Base-by-base conservation (phyloP, 2,888 invertebrate genomes). In the Metellina segmentata region DNA sequence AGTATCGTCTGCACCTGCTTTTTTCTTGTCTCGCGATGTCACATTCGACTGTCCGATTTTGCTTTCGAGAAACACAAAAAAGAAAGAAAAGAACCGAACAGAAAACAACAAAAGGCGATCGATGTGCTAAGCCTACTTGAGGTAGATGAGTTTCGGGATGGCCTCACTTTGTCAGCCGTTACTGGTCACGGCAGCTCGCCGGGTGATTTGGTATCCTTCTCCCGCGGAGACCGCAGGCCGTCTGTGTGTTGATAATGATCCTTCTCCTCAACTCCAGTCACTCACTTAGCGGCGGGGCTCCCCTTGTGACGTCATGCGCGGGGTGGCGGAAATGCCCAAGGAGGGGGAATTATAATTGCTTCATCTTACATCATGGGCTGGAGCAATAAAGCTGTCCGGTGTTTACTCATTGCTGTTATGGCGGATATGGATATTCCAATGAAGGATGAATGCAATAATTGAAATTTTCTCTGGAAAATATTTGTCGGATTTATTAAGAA, bases 141-240 rank as follows among this genome's bases (percentile, higher is more conserved):
- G 89, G 89, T 90, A 90, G 89, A 79, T 85, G 53, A 53, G 89
- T 83, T 90, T 61, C 16, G 74, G 78, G 83, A 69, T 78, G 89
- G 82, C 48, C 49, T 20, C 34, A 72, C 83, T 83, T 89, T 82
- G n/a, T 88, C 81, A 74, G 82, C 82, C 77, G 88, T 81, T 52
- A 53, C 71, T 72, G 71, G 77, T 85, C 81, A 51, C 81, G 70
- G 69, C 61, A 48, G 81, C 16, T 61, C 75, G 81, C 74, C 75
- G n/a, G 74, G 48, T 75, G 49, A 75, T 49, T 81, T 70, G 52
- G 11, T 34, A n/a, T 74, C 87, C 83, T 89, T 78, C 85, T 89
- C 74, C 91, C 75, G 82, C 87, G 85, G 89, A 78, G 90, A 90
- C 85, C 91, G 91, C 53, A 91, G 79, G 82, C 87, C 87, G 88